These are phyloP conservation scores for Amazona finschi DNA, from an alignment of 2,797 vertebrate genomes.

Conservation along the genomic window DNA sequence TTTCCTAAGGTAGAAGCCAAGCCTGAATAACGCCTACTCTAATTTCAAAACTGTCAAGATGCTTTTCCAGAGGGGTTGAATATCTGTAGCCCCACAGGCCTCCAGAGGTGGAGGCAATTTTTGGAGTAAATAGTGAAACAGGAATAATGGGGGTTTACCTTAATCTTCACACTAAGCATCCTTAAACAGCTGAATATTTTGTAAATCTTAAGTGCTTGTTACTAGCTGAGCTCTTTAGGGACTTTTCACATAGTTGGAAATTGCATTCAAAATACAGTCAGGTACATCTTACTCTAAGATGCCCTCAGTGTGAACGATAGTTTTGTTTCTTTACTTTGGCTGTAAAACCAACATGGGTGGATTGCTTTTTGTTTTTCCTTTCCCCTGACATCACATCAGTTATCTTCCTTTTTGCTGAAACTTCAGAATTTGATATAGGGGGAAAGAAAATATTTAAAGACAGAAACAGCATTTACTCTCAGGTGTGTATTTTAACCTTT, in stretches of 20 bases:
- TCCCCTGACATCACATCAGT: rapidly evolving
- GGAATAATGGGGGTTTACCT: neutral
- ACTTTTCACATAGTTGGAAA: neutral
- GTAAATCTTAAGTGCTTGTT: neutral
- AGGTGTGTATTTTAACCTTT: neutral
- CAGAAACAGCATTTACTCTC: neutral
- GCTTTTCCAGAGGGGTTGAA: neutral
- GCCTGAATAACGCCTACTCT: neutral
- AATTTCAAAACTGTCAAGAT: neutral
- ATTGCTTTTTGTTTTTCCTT: neutral
- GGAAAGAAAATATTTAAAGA: neutral
- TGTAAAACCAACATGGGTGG: neutral
- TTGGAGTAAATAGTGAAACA: neutral
- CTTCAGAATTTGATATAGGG: neutral
- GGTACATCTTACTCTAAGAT: neutral
- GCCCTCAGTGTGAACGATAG: neutral
- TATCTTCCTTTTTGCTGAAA: neutral
- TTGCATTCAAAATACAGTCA: neutral
- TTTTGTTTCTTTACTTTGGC: conserved; percentile 3
- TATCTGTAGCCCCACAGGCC: neutral
- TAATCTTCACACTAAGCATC: neutral
- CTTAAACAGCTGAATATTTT: neutral
- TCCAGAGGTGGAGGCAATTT: neutral
- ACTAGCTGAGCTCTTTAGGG: neutral
- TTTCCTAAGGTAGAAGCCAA: neutral